Evolutionary conservation across 2,113 vertebrate genomes (phyloP), one percentile per base, ranked within the genome.

Genomic region (Polypterus bichir): DNA sequence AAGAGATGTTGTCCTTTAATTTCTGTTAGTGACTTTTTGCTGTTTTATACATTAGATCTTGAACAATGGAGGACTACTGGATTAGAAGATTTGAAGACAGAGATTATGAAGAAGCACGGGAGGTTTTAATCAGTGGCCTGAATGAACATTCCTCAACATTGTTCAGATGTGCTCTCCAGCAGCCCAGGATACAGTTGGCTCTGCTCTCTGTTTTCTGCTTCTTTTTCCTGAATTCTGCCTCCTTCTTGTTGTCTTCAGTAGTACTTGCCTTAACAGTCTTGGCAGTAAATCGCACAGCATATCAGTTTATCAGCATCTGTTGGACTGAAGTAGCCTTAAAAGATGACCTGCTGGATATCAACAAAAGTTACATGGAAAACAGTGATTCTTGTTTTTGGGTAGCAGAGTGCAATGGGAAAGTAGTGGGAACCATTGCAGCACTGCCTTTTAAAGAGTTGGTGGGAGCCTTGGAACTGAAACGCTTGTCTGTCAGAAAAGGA

Each of bases 331-430:
- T 67, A 44, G 78, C 81, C 56, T 68, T 85, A 7, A 62, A 49
- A 1, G 70, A 70, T 4, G 79, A 83, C 68, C 78, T 84, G 54
- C 52, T 57, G 56, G 81, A 84, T 67, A 81, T 83, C 49, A 9
- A 46, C 1, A 58, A 64, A 1, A 63, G 72, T 4, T 83, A 81
- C 62, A 69, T 77, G 54, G 27, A 62, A 1, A 4, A 45, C 7
- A 55, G 54, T 8, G 71, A 65, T 0, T 73, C 69, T 3, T 59
- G 69, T 1, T 84, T 85, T 61, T 83, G 83, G 79, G 79, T 85
- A 54, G 80, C 72, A 0, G 81, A 86, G 59, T 66, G 47, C 0
- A 70, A 76, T 0, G 78, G 70, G 3, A 3, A 11, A 3, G 68
- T 82, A 46, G 70, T 82, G 7, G 81, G 79, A 3, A 80, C 61